Evolutionary conservation across 2,888 invertebrate species (phyloP).

Genomic region (Hirtodrosophila confusa): DNA sequence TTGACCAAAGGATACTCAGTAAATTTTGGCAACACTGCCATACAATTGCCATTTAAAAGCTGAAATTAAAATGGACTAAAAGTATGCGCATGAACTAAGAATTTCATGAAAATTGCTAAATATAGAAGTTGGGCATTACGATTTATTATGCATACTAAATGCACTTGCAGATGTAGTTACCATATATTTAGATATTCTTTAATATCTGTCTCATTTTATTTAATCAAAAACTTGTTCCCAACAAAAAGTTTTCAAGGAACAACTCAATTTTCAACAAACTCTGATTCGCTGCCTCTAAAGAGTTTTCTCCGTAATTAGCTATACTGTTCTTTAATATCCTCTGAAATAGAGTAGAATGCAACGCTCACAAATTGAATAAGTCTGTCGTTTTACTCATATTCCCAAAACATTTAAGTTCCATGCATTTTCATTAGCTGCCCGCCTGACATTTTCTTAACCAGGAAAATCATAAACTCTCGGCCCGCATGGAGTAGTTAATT

Average conservation of each 20-base stretch:
- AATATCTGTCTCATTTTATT: no score
- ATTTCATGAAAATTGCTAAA: constrained; percentile 5
- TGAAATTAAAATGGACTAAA: constrained; percentile 14
- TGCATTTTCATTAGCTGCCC: constrained; percentile 41
- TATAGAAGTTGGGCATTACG: not conserved
- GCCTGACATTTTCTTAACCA: constrained; percentile 21
- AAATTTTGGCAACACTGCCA: not conserved
- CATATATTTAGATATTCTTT: no score
- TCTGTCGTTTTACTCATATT: constrained; percentile 18
- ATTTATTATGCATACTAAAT: not conserved
- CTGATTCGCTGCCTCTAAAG: no score
- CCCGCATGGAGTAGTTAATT: constrained; percentile 42
- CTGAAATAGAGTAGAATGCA: no score
- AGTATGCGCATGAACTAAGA: not conserved
- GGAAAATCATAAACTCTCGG: constrained; percentile 20
- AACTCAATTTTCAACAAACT: no score
- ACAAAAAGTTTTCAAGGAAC: no score
- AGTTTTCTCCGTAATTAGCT: no score
- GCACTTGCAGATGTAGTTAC: not conserved
- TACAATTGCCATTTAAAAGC: constrained; percentile 3
- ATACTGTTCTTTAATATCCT: no score
- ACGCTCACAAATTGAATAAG: not conserved
- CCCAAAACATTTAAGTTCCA: constrained; percentile 24
- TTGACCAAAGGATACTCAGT: constrained; percentile 36
- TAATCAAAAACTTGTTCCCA: no score